These are phyloP conservation scores for Caenorhabditis tropicalis DNA, from an alignment of 1,140 invertebrate species.

Conservation along the genomic window DNA sequence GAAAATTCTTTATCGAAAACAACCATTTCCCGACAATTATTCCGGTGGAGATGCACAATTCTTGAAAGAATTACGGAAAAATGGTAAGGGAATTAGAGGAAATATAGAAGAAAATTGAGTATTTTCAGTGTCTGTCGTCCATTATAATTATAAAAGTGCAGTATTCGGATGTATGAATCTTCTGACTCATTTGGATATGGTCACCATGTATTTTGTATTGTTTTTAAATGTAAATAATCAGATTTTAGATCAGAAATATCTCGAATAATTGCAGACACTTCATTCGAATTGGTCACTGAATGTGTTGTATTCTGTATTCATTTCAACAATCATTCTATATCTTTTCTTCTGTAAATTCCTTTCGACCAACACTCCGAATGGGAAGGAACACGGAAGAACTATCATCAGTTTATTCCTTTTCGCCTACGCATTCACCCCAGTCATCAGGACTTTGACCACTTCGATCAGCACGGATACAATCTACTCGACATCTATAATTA, in stretches of 20 bases:
- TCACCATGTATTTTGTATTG: conserved; percentile 80
- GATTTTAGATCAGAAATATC: conserved; percentile 58
- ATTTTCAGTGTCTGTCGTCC: conserved; percentile 77
- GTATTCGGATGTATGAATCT: conserved; percentile 80
- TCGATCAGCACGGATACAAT: conserved; percentile 96
- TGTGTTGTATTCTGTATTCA: conserved; percentile 47
- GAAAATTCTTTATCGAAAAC: conserved; percentile 87
- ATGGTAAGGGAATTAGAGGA: conserved; percentile 74
- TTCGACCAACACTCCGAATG: not conserved
- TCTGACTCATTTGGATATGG: conserved; percentile 80
- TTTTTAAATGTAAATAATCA: conserved; percentile 80
- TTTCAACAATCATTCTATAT: not conserved
- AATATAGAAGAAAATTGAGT: not conserved
- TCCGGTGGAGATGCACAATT: conserved; percentile 81
- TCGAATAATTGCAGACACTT: conserved; percentile 56
- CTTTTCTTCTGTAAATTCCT: conserved; percentile 20
- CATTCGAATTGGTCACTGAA: conserved; percentile 43
- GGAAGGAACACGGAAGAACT: conserved; percentile 57
- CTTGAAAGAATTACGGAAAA: conserved; percentile 84
- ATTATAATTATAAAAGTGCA: conserved; percentile 79
- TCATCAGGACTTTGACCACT: conserved; percentile 87
- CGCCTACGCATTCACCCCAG: conserved; percentile 68
- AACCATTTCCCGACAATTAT: conserved; percentile 87
- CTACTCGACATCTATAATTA: conserved; percentile 86
- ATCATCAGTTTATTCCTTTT: conserved; percentile 60